Evolutionary conservation across 2,888 invertebrate species (phyloP).

Genomic region (Theretra japonica): DNA sequence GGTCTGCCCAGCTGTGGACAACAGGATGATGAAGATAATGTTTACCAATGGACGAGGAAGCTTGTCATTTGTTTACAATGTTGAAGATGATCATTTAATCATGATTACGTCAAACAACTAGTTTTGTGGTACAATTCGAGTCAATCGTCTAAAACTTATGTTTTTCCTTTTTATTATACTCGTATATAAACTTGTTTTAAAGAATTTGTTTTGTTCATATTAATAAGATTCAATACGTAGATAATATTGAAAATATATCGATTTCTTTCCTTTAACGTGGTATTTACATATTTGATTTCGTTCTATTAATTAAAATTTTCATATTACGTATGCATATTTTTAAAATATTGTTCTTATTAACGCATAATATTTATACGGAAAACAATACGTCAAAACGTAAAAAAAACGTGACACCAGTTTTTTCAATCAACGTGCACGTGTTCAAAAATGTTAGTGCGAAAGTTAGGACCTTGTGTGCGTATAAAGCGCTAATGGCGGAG

Average conservation of each 20-base stretch:
- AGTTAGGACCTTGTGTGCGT: constrained; percentile 2
- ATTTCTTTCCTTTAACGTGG: too few relatives aligned
- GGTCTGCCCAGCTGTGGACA: neutral
- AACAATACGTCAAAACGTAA: neutral
- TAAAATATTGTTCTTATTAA: too few relatives aligned
- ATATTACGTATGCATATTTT: too few relatives aligned
- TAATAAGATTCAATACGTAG: too few relatives aligned
- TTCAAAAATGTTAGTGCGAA: constrained; percentile 2
- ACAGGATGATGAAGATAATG: neutral
- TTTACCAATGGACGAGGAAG: neutral
- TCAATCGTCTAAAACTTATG: neutral
- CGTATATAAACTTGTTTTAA: neutral
- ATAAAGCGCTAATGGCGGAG: constrained; percentile 11
- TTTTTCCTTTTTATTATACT: neutral
- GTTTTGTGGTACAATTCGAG: neutral
- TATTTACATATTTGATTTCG: too few relatives aligned
- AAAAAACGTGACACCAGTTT: neutral
- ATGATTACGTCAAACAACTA: constrained; percentile 6
- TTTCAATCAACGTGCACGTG: neutral
- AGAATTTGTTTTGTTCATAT: too few relatives aligned
- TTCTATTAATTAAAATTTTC: too few relatives aligned
- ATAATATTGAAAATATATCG: too few relatives aligned
- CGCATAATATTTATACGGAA: too few relatives aligned
- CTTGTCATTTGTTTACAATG: constrained; percentile 13
- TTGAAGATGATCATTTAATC: constrained; percentile 4